phyloP scores from a whole-genome alignment of 2,888 invertebrate genomes.

The Cantharis rufa region DNA sequence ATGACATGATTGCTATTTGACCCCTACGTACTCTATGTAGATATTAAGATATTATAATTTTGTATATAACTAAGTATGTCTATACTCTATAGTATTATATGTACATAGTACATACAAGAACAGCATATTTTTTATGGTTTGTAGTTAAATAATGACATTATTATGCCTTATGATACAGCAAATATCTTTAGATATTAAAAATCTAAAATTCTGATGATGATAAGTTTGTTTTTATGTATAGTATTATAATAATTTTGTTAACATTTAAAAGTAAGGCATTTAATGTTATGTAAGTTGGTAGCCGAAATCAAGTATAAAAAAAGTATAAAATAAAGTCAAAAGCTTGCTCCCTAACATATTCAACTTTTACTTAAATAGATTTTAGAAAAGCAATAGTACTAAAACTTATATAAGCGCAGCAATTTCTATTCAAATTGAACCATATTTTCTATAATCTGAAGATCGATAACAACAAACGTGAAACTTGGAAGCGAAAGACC shows the following conservation, averaged over 20 bases:
- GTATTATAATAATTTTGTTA: neutral
- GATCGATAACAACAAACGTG: constrained; percentile 22
- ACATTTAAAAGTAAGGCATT: neutral
- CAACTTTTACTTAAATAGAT: constrained; percentile 28
- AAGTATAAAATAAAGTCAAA: constrained; percentile 31
- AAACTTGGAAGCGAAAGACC: constrained; percentile 7
- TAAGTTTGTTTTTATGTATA: neutral
- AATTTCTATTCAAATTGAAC: constrained; percentile 29
- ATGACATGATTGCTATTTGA: no score
- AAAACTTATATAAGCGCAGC: constrained; percentile 26
- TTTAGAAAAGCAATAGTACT: constrained; percentile 23
- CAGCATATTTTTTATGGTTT: no score
- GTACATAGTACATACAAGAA: no score
- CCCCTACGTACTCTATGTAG: no score
- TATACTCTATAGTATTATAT: no score
- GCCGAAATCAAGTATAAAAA: constrained; percentile 18
- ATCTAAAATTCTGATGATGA: neutral
- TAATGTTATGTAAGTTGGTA: neutral
- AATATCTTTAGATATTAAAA: neutral
- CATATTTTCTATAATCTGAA: constrained; percentile 23
- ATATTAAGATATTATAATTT: no score
- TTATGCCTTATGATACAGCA: neutral
- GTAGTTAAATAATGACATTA: no score
- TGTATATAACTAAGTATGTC: no score
- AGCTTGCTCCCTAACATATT: constrained; percentile 25